phyloP scores from a whole-genome alignment of 2,888 invertebrate genomes.

The Laspeyria flexula region DNA sequence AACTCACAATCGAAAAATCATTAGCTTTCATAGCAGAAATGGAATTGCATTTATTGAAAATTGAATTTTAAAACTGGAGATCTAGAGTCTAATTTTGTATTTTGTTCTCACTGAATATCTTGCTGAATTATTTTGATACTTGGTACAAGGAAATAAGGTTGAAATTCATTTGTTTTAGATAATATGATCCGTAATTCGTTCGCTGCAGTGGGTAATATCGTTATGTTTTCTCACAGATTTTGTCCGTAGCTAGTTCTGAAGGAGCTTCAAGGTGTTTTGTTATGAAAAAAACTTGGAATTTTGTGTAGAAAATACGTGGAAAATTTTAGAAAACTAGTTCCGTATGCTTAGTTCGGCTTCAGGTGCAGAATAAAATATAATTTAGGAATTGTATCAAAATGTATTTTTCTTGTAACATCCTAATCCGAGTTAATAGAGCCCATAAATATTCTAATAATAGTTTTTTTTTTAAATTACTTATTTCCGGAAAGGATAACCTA shows the following conservation, averaged over 20 bases:
- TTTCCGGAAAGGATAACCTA: too few relatives aligned
- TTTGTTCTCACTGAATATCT: constrained; percentile 8
- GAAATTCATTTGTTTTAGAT: constrained; percentile 2
- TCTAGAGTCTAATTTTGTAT: constrained; percentile 37
- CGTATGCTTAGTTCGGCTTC: not conserved
- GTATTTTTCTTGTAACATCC: too few relatives aligned
- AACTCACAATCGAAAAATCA: constrained; percentile 41
- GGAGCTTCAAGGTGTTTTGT: constrained; percentile 33
- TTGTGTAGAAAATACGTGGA: constrained; percentile 9
- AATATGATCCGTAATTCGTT: constrained; percentile 42
- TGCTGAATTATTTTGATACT: constrained; percentile 11
- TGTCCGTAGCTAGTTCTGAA: constrained; percentile 32
- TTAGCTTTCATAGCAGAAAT: constrained; percentile 37
- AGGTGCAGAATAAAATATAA: not conserved
- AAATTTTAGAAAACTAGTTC: not conserved
- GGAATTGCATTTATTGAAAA: constrained; percentile 41
- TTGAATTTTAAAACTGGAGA: constrained; percentile 44
- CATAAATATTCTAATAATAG: too few relatives aligned
- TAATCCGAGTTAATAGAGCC: too few relatives aligned
- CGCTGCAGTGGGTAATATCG: constrained; percentile 59
- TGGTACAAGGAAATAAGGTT: constrained; percentile 1
- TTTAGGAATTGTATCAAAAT: too few relatives aligned
- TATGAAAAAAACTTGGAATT: constrained; percentile 14
- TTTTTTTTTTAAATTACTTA: too few relatives aligned
- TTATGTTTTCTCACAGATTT: constrained; percentile 64